A percentile compares a stretch with the other conserved stretches of the same genome.
Conservation (phyloP, 1,140 invertebrate species). For the Plutomurus gul region DNA sequence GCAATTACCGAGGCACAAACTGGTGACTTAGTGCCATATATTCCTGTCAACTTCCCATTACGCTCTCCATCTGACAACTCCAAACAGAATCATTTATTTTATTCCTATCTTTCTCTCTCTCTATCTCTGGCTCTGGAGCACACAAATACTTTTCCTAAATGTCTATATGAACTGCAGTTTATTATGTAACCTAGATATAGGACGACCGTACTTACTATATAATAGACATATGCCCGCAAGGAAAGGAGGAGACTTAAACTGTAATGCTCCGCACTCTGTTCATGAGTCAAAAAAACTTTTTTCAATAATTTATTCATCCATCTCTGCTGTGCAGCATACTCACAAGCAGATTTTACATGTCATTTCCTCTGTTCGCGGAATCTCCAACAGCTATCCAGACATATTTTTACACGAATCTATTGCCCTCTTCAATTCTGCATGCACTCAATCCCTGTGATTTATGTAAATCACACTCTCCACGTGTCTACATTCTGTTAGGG, state of each 20-base stretch:
- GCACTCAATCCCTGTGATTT: too few relatives aligned
- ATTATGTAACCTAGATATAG: too few relatives aligned
- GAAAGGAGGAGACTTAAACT: background rate
- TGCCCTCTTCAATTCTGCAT: background rate
- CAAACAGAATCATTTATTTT: slow-evolving; percentile 28
- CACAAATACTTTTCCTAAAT: background rate
- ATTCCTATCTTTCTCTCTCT: background rate
- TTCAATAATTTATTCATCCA: background rate
- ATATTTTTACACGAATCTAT: background rate
- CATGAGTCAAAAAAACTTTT: too few relatives aligned
- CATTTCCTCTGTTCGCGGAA: background rate
- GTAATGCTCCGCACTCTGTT: too few relatives aligned
- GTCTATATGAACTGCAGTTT: too few relatives aligned
- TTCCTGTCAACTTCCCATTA: slow-evolving; percentile 35
- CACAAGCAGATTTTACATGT: slow-evolving; percentile 13
- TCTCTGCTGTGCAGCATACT: background rate
- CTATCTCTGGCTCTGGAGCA: background rate
- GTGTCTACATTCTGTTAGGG: too few relatives aligned
- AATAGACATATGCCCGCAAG: background rate
- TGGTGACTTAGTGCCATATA: slow-evolving; percentile 22
- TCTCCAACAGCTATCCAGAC: background rate
- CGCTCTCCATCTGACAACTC: slow-evolving; percentile 22
- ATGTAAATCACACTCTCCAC: too few relatives aligned
- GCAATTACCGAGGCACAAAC: slow-evolving; percentile 41
- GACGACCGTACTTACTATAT: too few relatives aligned